phyloP scores from a whole-genome alignment of 1,140 invertebrate genomes.

The Phymastichus coffea region DNA sequence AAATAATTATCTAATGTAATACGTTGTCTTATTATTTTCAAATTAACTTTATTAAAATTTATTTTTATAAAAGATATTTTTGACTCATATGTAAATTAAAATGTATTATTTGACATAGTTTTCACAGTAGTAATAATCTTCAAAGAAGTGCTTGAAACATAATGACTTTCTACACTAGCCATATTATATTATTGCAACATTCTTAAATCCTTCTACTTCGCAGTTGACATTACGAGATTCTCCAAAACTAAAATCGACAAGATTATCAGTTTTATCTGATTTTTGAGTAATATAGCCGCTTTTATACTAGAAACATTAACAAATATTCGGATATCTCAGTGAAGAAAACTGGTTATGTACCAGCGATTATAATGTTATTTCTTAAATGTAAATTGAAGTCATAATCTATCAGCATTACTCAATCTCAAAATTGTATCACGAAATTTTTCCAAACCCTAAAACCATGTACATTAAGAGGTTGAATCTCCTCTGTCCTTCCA shows the following conservation, averaged over 20 bases:
- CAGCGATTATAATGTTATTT: background rate
- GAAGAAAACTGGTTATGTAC: too few species aligned
- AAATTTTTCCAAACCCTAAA: background rate
- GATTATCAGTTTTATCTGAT: too few species aligned
- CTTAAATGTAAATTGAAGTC: background rate
- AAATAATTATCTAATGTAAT: background rate
- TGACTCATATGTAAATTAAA: too few species aligned
- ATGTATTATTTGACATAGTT: too few species aligned
- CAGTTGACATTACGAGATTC: background rate
- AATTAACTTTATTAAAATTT: background rate
- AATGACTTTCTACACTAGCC: background rate
- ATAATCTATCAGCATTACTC: background rate
- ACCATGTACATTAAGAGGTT: background rate
- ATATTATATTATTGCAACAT: background rate
- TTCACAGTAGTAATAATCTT: too few species aligned
- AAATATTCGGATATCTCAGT: too few species aligned
- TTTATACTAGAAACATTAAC: background rate
- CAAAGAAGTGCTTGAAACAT: too few species aligned
- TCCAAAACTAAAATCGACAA: too few species aligned
- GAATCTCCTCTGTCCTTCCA: background rate
- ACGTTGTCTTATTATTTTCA: too few species aligned
- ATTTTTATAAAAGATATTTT: background rate
- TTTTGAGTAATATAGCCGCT: background rate
- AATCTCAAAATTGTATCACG: background rate
- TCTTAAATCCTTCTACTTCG: background rate